Evolutionary conservation across 1,140 invertebrate genomes (phyloP), one percentile per base, ranked within the genome.

Genomic region (Saxidomus purpurata): DNA sequence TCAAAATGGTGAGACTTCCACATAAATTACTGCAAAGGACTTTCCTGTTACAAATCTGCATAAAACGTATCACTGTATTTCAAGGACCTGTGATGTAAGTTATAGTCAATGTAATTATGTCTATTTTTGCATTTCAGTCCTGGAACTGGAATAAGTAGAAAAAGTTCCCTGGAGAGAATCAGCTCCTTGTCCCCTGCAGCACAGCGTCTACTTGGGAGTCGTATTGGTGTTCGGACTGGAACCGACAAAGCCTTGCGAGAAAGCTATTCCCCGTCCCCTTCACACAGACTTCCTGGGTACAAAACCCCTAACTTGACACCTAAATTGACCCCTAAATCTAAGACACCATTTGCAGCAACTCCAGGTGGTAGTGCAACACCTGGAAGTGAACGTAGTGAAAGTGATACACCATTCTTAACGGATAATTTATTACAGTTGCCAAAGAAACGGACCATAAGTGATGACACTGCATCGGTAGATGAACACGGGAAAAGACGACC

Each of bases 161-260:
- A 90, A 61, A 92, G 92, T 55, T 90, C 92, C 34, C 80, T 91
- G 15, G 98, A 99, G 87, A 96, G 98, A 40, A 94, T 99, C 38
- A 97, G 97, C 31, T 97, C 97, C 52, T 98, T 99, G 98, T 99
- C 99, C 25, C 99, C 99, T 22, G 99, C 99, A 15, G 99, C 99
- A 0, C 97, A 97, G 92, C 97, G 97, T 92, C 96, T 99, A 22
- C 98, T 98, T 13, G 97, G 96, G 28, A 96, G 97, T 0, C 97
- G 67, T 89, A 96, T 89, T 92, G 95, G 90, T 69, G 95, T 92
- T 91, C 91, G 95, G 25, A 91, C 96, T 25, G 88, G 94, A 13
- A 94, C 96, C n/a, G 97, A 97, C 90, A 94, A 95, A 82, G 96
- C 96, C 11, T 92, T 97, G 8, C 92, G 95, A 86, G 96, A 96